Conservation (phyloP, 2,113 vertebrate genomes). For the Nicator chloris region DNA sequence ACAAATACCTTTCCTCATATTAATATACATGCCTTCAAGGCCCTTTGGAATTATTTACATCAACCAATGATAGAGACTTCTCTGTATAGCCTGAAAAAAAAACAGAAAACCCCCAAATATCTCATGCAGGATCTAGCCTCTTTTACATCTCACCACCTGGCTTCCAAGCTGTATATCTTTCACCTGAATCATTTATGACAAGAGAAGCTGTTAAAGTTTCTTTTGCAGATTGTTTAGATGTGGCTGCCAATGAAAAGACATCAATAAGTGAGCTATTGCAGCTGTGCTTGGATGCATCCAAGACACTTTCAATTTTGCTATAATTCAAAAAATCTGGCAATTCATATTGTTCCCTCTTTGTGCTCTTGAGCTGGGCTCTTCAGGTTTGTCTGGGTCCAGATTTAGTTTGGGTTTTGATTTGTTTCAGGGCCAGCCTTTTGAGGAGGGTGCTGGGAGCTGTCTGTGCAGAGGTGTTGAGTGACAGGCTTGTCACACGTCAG, state of each 20-base stretch:
- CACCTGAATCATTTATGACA: conserved; percentile 51
- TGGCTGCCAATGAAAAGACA: conserved; percentile 49
- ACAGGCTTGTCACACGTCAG: not conserved
- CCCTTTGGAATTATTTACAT: not conserved
- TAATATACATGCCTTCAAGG: not conserved
- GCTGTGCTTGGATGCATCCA: conserved; percentile 26
- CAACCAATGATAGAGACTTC: not conserved
- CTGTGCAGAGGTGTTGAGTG: not conserved
- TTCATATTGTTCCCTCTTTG: not conserved
- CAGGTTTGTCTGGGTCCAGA: not conserved
- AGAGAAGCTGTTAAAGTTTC: conserved; percentile 32
- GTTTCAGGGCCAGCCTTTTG: not conserved
- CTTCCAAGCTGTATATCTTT: conserved; percentile 46
- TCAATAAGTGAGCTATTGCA: conserved; percentile 33
- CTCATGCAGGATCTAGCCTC: not conserved
- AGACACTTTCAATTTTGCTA: conserved; percentile 5
- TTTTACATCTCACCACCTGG: conserved; percentile 44
- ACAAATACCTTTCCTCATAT: not conserved
- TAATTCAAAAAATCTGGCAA: conserved; percentile 11
- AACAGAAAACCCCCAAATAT: not conserved
- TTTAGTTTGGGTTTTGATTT: not conserved
- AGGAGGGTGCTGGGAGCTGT: not conserved
- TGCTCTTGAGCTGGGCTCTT: not conserved
- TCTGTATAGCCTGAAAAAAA: not conserved
- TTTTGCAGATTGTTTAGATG: conserved; percentile 47